Conservation (phyloP, 2,113 vertebrate genomes). For the Athene noctua region DNA sequence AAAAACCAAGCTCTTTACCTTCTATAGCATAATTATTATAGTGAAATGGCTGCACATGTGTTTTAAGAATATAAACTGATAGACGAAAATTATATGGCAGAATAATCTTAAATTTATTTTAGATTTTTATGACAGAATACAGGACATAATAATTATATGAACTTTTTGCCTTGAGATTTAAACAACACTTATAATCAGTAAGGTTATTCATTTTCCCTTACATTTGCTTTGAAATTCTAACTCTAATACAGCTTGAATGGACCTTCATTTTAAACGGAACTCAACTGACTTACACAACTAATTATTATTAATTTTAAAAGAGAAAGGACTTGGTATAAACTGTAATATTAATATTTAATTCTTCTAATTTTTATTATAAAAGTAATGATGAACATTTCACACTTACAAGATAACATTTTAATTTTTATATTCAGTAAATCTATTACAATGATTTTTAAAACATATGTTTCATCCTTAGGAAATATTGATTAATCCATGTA, state of each 20-base stretch:
- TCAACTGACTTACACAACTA: neutral
- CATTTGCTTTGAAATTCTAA: neutral
- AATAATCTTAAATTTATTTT: conserved; percentile 7
- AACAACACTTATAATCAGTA: neutral
- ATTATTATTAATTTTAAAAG: neutral
- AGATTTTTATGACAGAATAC: neutral
- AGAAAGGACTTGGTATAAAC: neutral
- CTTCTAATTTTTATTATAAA: neutral
- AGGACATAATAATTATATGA: neutral
- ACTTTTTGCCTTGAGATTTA: neutral
- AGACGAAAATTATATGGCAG: neutral
- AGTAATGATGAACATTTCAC: neutral
- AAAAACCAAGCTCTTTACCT: neutral
- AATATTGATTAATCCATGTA: neutral
- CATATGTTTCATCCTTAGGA: neutral
- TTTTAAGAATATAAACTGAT: conserved; percentile 15
- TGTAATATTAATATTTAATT: neutral
- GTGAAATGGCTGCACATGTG: neutral
- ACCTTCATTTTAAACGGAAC: neutral
- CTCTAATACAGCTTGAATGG: neutral
- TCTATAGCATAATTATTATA: neutral
- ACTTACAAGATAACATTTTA: neutral
- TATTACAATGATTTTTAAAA: conserved; percentile 7
- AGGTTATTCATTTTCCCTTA: neutral
- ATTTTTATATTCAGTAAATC: neutral